Conservation (phyloP, 2,797 vertebrate species). For the Diplodus puntazzo region DNA sequence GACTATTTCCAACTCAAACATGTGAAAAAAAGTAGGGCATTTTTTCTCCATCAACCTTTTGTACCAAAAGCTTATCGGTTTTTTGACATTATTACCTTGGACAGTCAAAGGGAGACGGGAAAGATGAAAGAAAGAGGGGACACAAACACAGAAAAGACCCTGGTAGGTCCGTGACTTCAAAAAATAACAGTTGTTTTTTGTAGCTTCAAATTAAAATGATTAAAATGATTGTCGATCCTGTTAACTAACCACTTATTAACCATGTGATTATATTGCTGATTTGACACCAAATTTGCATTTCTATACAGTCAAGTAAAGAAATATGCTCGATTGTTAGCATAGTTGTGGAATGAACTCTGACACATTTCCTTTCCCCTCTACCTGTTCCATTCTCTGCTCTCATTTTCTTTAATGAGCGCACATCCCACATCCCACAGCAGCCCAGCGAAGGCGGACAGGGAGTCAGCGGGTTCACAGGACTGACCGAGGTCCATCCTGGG, state of each 20-base stretch:
- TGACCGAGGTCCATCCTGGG: slow-evolving; percentile 63
- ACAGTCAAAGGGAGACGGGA: no score
- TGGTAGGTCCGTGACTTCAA: no score
- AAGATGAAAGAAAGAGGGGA: no score
- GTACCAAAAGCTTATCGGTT: background rate
- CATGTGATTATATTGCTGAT: no score
- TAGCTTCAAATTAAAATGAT: background rate
- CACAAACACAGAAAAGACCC: no score
- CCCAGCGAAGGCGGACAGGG: slow-evolving; percentile 25
- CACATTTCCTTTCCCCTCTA: slow-evolving; percentile 30
- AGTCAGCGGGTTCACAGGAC: slow-evolving; percentile 82
- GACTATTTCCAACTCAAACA: no score
- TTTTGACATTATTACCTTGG: no score
- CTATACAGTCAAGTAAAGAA: background rate
- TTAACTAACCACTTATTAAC: background rate
- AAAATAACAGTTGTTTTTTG: no score
- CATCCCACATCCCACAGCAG: slow-evolving; percentile 51
- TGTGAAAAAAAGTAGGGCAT: no score
- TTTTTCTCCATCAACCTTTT: no score
- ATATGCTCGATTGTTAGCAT: background rate
- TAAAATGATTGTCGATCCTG: background rate
- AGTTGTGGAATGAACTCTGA: slow-evolving; percentile 36
- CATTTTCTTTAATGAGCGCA: background rate
- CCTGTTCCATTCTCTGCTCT: slow-evolving; percentile 18
- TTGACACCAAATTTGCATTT: background rate